phyloP scores from a whole-genome alignment of 2,797 vertebrate genomes.

The Poeciliopsis gracilis region DNA sequence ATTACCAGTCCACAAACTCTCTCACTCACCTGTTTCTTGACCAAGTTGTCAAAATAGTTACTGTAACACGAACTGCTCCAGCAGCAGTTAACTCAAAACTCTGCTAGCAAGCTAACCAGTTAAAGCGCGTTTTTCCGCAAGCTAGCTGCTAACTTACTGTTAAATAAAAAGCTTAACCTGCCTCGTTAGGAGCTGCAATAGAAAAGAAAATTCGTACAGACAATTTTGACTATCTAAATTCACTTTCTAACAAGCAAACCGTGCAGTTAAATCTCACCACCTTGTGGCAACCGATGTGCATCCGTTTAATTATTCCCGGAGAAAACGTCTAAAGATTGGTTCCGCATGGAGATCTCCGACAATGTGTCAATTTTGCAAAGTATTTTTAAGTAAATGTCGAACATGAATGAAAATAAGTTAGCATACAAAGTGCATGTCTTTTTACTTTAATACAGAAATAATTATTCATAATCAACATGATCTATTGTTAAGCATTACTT shows the following conservation, averaged over 20 bases:
- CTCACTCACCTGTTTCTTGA: neutral
- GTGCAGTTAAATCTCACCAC: neutral
- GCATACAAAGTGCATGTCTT: neutral
- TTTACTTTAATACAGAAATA: neutral
- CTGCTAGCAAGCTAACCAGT: constrained; percentile 13
- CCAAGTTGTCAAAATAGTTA: constrained; percentile 1
- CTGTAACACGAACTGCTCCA: neutral
- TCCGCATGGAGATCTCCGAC: constrained; percentile 36
- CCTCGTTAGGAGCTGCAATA: neutral
- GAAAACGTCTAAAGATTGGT: constrained; percentile 15
- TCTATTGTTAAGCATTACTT: neutral
- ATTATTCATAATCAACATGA: neutral
- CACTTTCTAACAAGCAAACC: neutral
- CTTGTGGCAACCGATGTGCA: constrained; percentile 42
- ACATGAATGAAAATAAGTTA: neutral
- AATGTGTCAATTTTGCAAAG: neutral
- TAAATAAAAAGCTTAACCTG: neutral
- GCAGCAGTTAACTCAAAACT: neutral
- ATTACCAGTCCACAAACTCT: too few relatives aligned
- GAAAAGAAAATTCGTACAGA: fast-evolving
- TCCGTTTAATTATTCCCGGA: constrained; percentile 23
- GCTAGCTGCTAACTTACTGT: fast-evolving
- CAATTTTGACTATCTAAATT: neutral
- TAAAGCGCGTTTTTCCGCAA: neutral
- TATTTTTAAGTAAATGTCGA: neutral